These are phyloP conservation scores for Perithous albicinctus DNA, from an alignment of 2,888 invertebrate genomes.

Conservation along the genomic window DNA sequence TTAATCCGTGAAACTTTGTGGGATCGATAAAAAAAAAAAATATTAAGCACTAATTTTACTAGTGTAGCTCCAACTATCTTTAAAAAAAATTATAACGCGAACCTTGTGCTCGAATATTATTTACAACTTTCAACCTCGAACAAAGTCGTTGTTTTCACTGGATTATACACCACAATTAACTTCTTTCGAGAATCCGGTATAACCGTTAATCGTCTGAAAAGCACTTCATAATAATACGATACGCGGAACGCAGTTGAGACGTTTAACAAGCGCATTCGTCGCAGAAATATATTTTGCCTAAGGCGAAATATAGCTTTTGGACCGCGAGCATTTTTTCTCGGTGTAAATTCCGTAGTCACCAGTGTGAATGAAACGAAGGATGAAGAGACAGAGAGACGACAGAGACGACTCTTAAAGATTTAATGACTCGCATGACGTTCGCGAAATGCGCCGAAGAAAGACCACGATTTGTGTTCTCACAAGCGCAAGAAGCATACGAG, in stretches of 20 bases:
- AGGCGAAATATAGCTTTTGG: no score
- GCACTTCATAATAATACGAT: slow-evolving; percentile 3
- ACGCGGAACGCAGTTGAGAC: neutral
- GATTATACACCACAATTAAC: neutral
- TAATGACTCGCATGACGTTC: slow-evolving; percentile 38
- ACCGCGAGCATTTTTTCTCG: no score
- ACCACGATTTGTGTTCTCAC: slow-evolving; percentile 41
- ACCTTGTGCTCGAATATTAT: neutral
- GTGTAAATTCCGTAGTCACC: no score
- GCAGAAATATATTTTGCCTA: neutral
- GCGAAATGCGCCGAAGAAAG: slow-evolving; percentile 49
- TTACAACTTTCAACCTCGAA: neutral
- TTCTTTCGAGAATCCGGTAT: neutral
- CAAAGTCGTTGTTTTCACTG: neutral
- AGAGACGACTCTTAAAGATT: slow-evolving; percentile 54
- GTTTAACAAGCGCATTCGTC: neutral
- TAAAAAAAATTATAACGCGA: no score
- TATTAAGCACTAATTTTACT: no score
- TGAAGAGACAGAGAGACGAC: slow-evolving; percentile 17
- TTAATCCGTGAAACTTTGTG: no score
- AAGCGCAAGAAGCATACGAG: slow-evolving; percentile 22
- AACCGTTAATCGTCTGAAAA: slow-evolving; percentile 17
- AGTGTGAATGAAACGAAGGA: neutral
- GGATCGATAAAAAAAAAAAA: no score
- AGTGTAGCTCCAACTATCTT: no score